These are phyloP conservation scores for Neofelis nebulosa DNA, from an alignment of 2,113 vertebrate genomes.

Conservation along the genomic window DNA sequence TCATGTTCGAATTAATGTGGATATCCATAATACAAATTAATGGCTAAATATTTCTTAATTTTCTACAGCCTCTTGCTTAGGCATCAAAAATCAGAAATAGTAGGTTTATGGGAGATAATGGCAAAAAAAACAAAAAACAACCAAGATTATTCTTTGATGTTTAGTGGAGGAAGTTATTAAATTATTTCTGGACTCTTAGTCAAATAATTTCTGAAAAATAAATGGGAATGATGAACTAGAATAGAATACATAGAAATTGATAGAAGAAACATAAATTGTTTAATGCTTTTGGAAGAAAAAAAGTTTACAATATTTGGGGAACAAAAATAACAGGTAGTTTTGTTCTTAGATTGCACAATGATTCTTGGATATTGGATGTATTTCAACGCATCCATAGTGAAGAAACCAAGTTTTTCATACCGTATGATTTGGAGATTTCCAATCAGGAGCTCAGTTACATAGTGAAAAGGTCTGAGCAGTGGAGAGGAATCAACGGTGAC, in stretches of 20 bases:
- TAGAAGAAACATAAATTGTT: not conserved
- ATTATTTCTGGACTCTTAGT: not conserved
- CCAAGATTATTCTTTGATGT: not conserved
- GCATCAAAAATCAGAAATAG: not conserved
- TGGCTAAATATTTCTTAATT: not conserved
- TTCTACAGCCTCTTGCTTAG: not conserved
- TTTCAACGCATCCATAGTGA: slow-evolving; percentile 88
- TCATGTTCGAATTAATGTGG: not conserved
- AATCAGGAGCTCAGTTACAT: slow-evolving; percentile 93
- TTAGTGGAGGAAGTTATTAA: not conserved
- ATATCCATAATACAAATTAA: not conserved
- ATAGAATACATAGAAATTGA: not conserved
- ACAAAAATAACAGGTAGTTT: not conserved
- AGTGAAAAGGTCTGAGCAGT: slow-evolving; percentile 92
- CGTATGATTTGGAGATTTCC: slow-evolving; percentile 93
- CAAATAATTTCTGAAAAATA: not conserved
- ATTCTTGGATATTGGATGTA: slow-evolving; percentile 90
- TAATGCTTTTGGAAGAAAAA: not conserved
- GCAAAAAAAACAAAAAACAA: not conserved
- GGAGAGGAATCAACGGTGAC: slow-evolving; percentile 93
- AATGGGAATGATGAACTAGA: not conserved
- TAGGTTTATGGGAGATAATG: not conserved
- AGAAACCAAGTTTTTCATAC: slow-evolving; percentile 90
- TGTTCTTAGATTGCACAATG: slow-evolving; percentile 86
- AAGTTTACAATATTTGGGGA: not conserved